A percentile compares a stretch with the other conserved stretches of the same genome.
phyloP scores from a whole-genome alignment of 2,797 vertebrate genomes.

The Semaprochilodus insignis region DNA sequence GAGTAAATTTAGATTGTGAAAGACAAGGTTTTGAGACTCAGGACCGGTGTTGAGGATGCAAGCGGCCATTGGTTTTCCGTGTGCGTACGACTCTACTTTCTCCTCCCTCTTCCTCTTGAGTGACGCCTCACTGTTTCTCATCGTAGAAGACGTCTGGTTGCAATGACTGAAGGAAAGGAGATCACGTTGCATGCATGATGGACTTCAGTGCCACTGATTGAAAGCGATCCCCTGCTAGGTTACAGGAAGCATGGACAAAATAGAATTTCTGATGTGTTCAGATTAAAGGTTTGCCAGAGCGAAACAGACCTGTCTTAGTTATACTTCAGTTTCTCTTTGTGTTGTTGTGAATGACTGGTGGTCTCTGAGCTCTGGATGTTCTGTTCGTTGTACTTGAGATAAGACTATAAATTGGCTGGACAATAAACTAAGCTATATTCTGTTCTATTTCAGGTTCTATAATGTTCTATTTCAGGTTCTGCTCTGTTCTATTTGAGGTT shows the following conservation, averaged over 20 bases:
- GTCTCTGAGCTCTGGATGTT: too few species aligned
- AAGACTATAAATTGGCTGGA: too few species aligned
- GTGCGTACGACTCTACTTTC: not conserved
- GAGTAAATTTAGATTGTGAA: conserved; percentile 66
- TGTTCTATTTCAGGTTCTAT: too few species aligned
- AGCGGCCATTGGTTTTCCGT: not conserved
- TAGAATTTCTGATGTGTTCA: not conserved
- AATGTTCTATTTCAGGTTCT: too few species aligned
- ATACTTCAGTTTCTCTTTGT: not conserved
- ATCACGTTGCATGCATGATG: not conserved
- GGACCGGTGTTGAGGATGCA: not conserved
- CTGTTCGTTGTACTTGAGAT: too few species aligned
- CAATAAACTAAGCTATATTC: too few species aligned
- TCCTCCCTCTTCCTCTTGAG: not conserved
- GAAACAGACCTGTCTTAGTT: not conserved
- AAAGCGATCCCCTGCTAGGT: not conserved
- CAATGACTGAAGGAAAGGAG: not conserved
- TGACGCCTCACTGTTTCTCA: not conserved
- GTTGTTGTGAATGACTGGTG: not conserved
- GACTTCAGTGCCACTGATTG: not conserved
- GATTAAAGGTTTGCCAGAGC: not conserved
- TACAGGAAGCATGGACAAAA: too few species aligned
- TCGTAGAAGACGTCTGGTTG: not conserved
- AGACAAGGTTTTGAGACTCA: not conserved
- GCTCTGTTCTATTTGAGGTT: too few species aligned